phyloP scores from a whole-genome alignment of 1,140 invertebrate genomes.

The Atta texana region DNA sequence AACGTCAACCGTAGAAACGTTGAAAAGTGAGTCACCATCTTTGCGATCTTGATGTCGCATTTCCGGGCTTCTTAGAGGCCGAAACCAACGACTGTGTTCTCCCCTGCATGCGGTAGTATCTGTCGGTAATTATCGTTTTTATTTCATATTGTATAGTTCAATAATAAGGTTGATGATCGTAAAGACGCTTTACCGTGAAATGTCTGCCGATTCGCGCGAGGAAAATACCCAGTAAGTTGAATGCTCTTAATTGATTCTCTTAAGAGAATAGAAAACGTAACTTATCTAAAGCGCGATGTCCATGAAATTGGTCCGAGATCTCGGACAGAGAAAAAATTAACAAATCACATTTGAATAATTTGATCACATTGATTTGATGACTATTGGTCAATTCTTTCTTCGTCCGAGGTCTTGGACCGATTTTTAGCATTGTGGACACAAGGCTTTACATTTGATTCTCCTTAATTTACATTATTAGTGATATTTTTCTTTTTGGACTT shows the following conservation, averaged over 20 bases:
- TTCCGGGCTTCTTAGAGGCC: slow-evolving; percentile 39
- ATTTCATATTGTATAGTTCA: slow-evolving; percentile 20
- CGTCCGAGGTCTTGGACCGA: too few relatives aligned
- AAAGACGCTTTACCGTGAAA: slow-evolving; percentile 50
- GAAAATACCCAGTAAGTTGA: slow-evolving; percentile 43
- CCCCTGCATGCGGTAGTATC: slow-evolving; percentile 53
- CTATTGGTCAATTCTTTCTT: too few relatives aligned
- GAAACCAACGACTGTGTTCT: slow-evolving; percentile 29
- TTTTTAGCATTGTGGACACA: too few relatives aligned
- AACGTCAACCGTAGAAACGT: slow-evolving; percentile 78
- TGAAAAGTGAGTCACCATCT: slow-evolving; percentile 80
- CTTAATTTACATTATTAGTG: not conserved
- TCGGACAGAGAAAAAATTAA: too few relatives aligned
- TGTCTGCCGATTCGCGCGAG: slow-evolving; percentile 30
- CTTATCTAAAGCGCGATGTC: not conserved
- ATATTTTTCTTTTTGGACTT: not conserved
- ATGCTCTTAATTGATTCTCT: slow-evolving; percentile 25
- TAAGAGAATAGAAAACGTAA: slow-evolving; percentile 1
- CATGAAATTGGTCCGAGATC: too few relatives aligned
- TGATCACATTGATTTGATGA: too few relatives aligned
- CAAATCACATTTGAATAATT: too few relatives aligned
- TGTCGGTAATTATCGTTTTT: slow-evolving; percentile 54
- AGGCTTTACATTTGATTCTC: not conserved
- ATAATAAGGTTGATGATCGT: slow-evolving; percentile 27
- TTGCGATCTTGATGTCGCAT: slow-evolving; percentile 24